phyloP scores from a whole-genome alignment of 2,113 vertebrate species.

The Microcebus tavaratra region DNA sequence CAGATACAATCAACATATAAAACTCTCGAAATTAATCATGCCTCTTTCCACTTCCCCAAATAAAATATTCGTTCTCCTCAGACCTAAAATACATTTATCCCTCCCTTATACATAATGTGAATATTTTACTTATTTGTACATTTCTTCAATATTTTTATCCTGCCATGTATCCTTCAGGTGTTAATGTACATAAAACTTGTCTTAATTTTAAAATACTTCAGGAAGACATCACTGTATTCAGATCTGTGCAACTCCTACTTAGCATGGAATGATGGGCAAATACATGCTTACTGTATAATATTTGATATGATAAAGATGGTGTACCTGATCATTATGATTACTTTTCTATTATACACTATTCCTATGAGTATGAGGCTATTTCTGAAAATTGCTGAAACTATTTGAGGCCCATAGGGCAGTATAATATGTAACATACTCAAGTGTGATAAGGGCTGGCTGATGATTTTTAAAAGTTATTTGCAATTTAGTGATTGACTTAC shows the following conservation, averaged over 20 bases:
- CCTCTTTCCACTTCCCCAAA: background rate
- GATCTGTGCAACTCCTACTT: background rate
- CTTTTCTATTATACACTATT: background rate
- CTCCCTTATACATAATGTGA: background rate
- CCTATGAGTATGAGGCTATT: background rate
- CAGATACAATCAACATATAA: background rate
- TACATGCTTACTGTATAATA: background rate
- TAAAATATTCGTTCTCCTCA: background rate
- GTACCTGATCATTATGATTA: background rate
- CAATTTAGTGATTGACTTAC: background rate
- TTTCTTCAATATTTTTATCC: background rate
- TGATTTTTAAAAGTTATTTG: background rate
- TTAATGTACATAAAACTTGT: background rate
- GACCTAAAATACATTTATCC: background rate
- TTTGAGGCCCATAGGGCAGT: background rate
- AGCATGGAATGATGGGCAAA: background rate
- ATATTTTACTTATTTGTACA: background rate
- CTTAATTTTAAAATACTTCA: background rate
- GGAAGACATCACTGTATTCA: background rate
- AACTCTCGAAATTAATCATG: background rate
- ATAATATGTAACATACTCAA: background rate
- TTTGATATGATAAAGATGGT: slow-evolving; percentile 9
- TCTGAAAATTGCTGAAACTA: background rate
- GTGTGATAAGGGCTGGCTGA: background rate
- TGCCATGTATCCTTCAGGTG: background rate